Conservation (phyloP, 2,797 vertebrate species). For the Hybognathus amarus region DNA sequence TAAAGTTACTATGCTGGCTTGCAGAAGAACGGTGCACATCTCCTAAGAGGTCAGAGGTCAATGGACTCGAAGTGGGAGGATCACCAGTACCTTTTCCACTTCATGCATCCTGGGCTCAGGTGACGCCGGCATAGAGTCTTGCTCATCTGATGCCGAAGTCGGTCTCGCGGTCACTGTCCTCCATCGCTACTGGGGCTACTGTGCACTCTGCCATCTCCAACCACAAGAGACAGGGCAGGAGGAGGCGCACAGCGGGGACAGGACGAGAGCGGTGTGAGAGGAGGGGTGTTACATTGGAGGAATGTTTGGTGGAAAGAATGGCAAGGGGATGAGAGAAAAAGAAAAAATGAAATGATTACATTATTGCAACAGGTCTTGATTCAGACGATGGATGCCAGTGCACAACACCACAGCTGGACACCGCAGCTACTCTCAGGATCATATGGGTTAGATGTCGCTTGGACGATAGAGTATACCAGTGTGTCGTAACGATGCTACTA, state of each 20-base stretch:
- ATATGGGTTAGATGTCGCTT: not conserved
- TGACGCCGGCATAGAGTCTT: constrained; percentile 67
- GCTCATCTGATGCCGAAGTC: constrained; percentile 75
- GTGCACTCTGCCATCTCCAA: constrained; percentile 76
- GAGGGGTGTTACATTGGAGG: not conserved
- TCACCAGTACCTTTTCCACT: constrained; percentile 71
- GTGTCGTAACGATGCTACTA: not conserved
- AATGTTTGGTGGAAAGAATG: constrained; percentile 30
- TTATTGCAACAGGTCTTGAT: constrained; percentile 47
- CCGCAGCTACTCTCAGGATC: constrained; percentile 31
- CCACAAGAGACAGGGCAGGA: constrained; percentile 46
- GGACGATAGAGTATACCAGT: not conserved
- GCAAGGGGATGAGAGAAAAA: constrained; percentile 37
- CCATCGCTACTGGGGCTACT: constrained; percentile 74
- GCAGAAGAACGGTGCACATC: not conserved
- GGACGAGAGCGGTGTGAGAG: not conserved
- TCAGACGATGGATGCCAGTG: constrained; percentile 28
- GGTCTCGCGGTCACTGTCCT: constrained; percentile 75
- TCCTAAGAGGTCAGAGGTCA: constrained; percentile 8
- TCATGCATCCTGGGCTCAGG: constrained; percentile 66
- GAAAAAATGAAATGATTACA: constrained; percentile 51
- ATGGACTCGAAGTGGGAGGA: not conserved
- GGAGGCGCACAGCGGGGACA: not conserved
- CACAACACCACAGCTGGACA: not conserved
- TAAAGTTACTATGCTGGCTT: not conserved